Conservation (phyloP, 2,797 vertebrate genomes). For the Tauraco hartlaubi region DNA sequence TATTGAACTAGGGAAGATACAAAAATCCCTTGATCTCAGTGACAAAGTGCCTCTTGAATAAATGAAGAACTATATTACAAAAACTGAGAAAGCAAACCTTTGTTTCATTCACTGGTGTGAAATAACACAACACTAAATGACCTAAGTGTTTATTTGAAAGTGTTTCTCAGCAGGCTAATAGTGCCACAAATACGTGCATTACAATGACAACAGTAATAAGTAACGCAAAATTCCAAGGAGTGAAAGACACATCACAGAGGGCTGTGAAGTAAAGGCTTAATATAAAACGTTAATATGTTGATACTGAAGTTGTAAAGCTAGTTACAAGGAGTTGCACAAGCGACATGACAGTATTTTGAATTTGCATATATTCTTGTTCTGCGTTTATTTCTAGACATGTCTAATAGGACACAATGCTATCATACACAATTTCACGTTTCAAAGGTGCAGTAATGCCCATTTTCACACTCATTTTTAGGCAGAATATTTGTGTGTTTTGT, state of each 20-base stretch:
- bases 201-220: not conserved
- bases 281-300: not conserved
- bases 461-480: not conserved
- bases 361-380: not conserved
- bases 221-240: not conserved
- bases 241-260: not conserved
- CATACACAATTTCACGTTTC: not conserved
- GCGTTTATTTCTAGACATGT: not conserved
- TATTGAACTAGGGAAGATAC: fast-evolving
- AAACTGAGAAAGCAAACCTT: not conserved
- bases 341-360: not conserved
- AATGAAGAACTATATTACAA: not conserved
- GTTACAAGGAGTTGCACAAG: not conserved
- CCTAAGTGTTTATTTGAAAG: slow-evolving; percentile 26
- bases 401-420: not conserved
- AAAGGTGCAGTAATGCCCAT: not conserved
- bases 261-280: not conserved
- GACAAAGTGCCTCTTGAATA: not conserved
- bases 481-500: not conserved
- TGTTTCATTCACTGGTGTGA: not conserved
- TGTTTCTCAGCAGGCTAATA: not conserved
- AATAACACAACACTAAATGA: not conserved
- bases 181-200: not conserved
- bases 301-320: not conserved
- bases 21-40: not conserved